Evolutionary conservation across 2,797 vertebrate species (phyloP), one percentile per base, ranked within the genome.

Genomic region (Petrocephalus sullivani): DNA sequence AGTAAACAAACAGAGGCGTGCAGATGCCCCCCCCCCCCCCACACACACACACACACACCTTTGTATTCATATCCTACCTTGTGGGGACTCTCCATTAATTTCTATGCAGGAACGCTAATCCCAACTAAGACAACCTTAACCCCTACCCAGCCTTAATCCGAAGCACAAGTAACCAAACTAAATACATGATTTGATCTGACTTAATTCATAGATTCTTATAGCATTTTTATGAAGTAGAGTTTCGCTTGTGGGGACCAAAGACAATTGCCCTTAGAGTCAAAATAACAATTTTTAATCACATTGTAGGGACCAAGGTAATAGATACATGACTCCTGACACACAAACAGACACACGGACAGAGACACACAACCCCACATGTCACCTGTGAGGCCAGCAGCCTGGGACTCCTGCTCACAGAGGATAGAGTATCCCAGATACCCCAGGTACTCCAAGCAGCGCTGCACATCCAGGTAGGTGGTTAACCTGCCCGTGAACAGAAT

Each of bases 341-440:
- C 53, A 87, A 5, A 37, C 21, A 71, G 28, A 87, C 57, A 16
- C 28, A n/a, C 0, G 19, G 7, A n/a, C 37, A 21, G 56, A 61
- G 7, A 8, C 3, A 87, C 1, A 67, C 5, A 21, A 19, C 6
- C 5, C 46, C 51, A 3, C 3, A 49, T 23, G 49, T 94, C 92
- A 99, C 98, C 96, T 93, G 97, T 99, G 87, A 99, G 96, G 87
- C 98, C 97, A 58, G 98, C 97, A 57, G 98, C 97, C 92, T 99
- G 98, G 81, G 98, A 99, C 89, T 99, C 98, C 91, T 99, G 98
- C 90, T 99, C 98, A 87, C 96, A 97, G 93, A 99, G 95, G 94
- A 99, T 99, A 0, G 98, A 98, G 93, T 99, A 99, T 37, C 98
- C 97, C 41, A 99, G 95, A 91, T 99, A 99, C 21, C 98, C 98